Base-by-base conservation (phyloP, 2,888 invertebrate species). In the Cistogaster globosa region DNA sequence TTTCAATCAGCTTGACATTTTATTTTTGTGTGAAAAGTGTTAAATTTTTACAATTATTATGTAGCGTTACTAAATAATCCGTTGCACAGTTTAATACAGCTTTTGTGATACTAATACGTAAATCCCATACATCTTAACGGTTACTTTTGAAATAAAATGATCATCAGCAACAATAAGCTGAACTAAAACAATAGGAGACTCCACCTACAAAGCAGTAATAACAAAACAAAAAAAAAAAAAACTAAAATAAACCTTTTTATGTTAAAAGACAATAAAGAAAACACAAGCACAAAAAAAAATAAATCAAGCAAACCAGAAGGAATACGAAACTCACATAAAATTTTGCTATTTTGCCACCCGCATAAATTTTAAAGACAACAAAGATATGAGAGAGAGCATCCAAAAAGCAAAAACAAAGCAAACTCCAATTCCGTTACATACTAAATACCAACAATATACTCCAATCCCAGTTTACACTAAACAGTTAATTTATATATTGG, bases 161-260 rank as follows among this genome's bases (percentile, higher is more conserved):
- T 72, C 53, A 48, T 32, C 36, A 16, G 22, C 12, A 42, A 42
- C 42, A 63, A 58, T 69, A 69, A 76, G 57, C 48, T 55, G 62
- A 36, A 62, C 62, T 69, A 74, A 80, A 76, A 84, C 75, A 84
- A 84, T 80, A 80, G 75, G 77, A 87, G 90, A 90, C 90, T 90
- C 90, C 90, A 90, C 90, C 90, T 90, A 91, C 90, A 89, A 90
- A 88, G 86, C 58, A 80, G 5, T 53, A 53, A 53, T 18, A 48
- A 48, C 16, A 48, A 86, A 65, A 84, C 83, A 84, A 71, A 84
- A 74, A 68, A 48, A 36, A 16, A 81, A 65, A 58, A 67, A 78
- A 65, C 58, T 36, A 57, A 48, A 32, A 53, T 14, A 67, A 60
- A 67, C 38, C 18, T 16, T 71, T 55, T 45, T 60, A 48, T 58